A percentile compares a stretch with the other conserved stretches of the same genome.
Evolutionary conservation across 2,797 vertebrate genomes (phyloP).

Genomic region (Pogoniulus pusillus): DNA sequence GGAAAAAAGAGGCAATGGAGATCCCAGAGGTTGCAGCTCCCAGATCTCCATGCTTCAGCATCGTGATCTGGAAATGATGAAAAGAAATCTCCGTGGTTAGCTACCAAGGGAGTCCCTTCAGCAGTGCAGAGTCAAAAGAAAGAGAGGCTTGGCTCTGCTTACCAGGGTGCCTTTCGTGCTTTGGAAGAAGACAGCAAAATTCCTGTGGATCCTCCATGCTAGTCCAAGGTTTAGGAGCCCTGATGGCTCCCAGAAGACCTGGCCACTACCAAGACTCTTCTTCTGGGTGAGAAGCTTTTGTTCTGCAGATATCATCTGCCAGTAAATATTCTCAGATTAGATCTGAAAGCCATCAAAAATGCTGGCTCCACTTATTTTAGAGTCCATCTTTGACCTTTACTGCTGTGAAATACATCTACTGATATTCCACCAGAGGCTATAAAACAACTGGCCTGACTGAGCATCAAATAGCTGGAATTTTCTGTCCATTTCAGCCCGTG

Average conservation of each 20-base stretch:
- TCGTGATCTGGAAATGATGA: not conserved
- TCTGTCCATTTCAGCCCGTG: slow-evolving; percentile 19
- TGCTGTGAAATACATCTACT: slow-evolving; percentile 24
- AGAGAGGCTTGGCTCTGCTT: not conserved
- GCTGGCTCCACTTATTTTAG: slow-evolving; percentile 45
- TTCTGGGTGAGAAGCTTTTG: not conserved
- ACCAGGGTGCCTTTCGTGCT: not conserved
- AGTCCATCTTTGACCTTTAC: slow-evolving; percentile 56
- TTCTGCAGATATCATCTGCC: slow-evolving; percentile 3
- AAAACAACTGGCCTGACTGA: slow-evolving; percentile 57
- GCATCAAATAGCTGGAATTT: slow-evolving; percentile 43
- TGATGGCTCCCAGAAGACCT: not conserved
- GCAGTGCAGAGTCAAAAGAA: not conserved
- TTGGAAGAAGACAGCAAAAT: not conserved
- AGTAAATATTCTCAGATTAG: slow-evolving; percentile 36
- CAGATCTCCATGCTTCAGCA: not conserved
- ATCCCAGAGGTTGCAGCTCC: not conserved
- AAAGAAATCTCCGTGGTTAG: not conserved
- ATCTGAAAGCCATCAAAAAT: slow-evolving; percentile 37
- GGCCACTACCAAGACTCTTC: not conserved
- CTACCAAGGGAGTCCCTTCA: not conserved
- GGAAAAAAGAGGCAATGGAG: not conserved
- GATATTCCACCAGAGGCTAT: slow-evolving; percentile 60
- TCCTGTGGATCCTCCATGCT: not conserved
- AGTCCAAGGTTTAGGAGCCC: not conserved